Conservation (phyloP, 2,797 vertebrate species). For the Remorina albescens region DNA sequence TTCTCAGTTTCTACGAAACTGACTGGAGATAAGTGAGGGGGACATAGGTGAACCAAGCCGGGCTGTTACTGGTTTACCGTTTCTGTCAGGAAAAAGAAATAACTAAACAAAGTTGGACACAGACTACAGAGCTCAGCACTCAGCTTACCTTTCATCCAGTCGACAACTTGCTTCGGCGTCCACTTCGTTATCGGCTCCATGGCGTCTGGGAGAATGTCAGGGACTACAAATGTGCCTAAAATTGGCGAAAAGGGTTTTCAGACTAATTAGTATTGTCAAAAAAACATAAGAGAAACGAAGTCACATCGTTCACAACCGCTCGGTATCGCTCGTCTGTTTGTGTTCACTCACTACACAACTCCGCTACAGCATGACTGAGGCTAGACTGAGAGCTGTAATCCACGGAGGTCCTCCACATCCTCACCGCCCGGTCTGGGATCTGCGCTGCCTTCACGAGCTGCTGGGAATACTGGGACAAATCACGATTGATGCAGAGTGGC, state of each 20-base stretch:
- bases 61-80: fast-evolving
- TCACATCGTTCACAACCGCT: conserved; percentile 60
- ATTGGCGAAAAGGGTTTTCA: conserved; percentile 2
- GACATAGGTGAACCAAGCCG: neutral
- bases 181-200: conserved; percentile 89
- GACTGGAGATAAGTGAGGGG: conserved; percentile 35
- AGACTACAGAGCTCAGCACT: conserved; percentile 27
- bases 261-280: neutral
- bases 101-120: neutral
- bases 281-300: neutral
- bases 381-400: conserved; percentile 45
- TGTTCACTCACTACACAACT: conserved; percentile 45
- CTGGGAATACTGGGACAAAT: neutral
- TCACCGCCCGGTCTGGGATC: conserved; percentile 18
- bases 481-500: fast-evolving
- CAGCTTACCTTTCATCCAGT: conserved; percentile 86
- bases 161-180: conserved; percentile 86
- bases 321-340: conserved; percentile 20
- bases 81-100: neutral
- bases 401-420: too few species aligned
- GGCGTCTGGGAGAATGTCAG: conserved; percentile 29
- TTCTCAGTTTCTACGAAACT: conserved; percentile 85
- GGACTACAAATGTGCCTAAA: conserved; percentile 1
- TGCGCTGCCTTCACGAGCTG: conserved; percentile 50
- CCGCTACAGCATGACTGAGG: conserved; percentile 43